phyloP scores from a whole-genome alignment of 2,797 vertebrate species.

The Poeciliopsis turneri region DNA sequence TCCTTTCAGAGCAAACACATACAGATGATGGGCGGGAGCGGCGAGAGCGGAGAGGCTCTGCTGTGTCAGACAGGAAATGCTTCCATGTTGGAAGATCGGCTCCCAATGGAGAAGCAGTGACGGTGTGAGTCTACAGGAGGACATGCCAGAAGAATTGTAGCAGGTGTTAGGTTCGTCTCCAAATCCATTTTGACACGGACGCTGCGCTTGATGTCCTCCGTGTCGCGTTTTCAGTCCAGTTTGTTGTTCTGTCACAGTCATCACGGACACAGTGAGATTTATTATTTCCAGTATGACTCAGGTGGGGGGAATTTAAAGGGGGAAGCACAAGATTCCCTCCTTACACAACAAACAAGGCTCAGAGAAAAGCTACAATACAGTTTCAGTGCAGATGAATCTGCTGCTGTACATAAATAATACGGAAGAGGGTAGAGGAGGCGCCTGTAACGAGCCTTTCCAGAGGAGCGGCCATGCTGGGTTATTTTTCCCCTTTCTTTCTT shows the following conservation, averaged over 20 bases:
- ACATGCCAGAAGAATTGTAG: slow-evolving; percentile 58
- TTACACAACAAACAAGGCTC: slow-evolving; percentile 68
- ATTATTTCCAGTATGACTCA: slow-evolving; percentile 57
- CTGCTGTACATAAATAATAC: slow-evolving; percentile 58
- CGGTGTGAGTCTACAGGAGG: slow-evolving; percentile 59
- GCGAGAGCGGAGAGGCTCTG: slow-evolving; percentile 31
- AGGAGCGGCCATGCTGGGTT: slow-evolving; percentile 44
- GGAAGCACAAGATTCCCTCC: slow-evolving; percentile 34
- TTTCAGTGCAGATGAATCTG: slow-evolving; percentile 45
- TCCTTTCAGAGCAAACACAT: slow-evolving; percentile 77
- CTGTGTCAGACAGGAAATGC: slow-evolving; percentile 32
- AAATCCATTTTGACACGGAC: slow-evolving; percentile 42
- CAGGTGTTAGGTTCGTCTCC: slow-evolving; percentile 58
- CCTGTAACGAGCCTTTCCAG: slow-evolving; percentile 43
- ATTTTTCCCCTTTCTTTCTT: slow-evolving; percentile 5
- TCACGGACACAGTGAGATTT: slow-evolving; percentile 80
- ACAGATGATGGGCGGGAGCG: slow-evolving; percentile 69
- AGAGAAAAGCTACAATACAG: slow-evolving; percentile 52
- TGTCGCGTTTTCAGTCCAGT: slow-evolving; percentile 61
- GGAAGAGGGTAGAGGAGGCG: slow-evolving; percentile 50
- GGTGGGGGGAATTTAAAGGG: slow-evolving; percentile 11
- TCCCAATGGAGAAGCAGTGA: slow-evolving; percentile 61
- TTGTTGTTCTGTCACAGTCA: slow-evolving; percentile 73
- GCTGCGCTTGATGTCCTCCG: slow-evolving; percentile 63
- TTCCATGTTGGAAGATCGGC: slow-evolving; percentile 39